Conservation (phyloP, 2,888 invertebrate genomes). For the Dendrolimus houi region DNA sequence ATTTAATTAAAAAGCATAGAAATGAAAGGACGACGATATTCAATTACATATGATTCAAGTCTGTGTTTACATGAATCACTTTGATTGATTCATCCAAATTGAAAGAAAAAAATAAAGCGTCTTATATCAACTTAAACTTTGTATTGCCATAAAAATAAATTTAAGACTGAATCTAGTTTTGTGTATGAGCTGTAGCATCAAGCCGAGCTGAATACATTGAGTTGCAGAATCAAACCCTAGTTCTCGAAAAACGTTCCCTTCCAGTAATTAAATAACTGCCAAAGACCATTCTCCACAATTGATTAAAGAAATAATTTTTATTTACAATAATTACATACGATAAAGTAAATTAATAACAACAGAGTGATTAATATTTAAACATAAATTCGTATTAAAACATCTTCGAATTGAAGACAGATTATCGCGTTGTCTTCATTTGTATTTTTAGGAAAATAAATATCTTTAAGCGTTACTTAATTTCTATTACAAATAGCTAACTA, state of each 20-base stretch:
- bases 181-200: too few relatives aligned
- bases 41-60: too few relatives aligned
- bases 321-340: conserved; percentile 29
- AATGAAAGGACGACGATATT: too few relatives aligned
- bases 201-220: too few relatives aligned
- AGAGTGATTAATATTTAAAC: conserved; percentile 30
- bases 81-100: too few relatives aligned
- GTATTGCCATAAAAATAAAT: too few relatives aligned
- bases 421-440: conserved; percentile 18
- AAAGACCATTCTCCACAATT: conserved; percentile 13
- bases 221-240: background rate
- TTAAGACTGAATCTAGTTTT: too few relatives aligned
- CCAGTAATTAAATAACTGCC: conserved; percentile 10
- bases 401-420: conserved; percentile 18
- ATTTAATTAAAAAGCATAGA: too few relatives aligned
- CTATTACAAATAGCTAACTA: background rate
- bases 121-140: too few relatives aligned
- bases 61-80: too few relatives aligned
- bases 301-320: conserved; percentile 26
- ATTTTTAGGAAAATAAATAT: conserved; percentile 34
- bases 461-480: conserved; percentile 12
- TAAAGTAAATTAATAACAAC: conserved; percentile 23
- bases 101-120: too few relatives aligned
- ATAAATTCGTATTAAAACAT: conserved; percentile 54
- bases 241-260: conserved; percentile 27